These are phyloP conservation scores for Peribatodes rhomboidaria DNA, from an alignment of 2,888 invertebrate genomes.

Conservation along the genomic window DNA sequence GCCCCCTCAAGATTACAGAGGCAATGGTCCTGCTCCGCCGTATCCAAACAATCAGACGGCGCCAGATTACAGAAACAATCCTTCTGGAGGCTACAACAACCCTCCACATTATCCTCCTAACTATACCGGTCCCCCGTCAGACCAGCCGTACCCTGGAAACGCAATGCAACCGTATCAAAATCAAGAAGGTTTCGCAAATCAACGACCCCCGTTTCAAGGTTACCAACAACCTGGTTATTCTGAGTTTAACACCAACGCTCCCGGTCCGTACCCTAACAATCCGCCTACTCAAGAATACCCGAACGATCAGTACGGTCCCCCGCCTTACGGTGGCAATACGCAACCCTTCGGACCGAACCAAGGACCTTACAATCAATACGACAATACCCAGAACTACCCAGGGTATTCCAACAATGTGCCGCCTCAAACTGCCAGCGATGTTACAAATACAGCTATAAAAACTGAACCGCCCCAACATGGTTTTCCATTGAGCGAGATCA, in stretches of 20 bases:
- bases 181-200: conserved; percentile 69
- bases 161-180: conserved; percentile 68
- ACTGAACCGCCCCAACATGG: conserved; percentile 36
- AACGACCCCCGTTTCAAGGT: conserved; percentile 70
- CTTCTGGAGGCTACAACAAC: conserved; percentile 26
- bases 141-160: conserved; percentile 67
- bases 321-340: conserved; percentile 61
- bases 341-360: conserved; percentile 64
- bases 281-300: conserved; percentile 63
- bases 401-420: conserved; percentile 68
- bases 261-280: conserved; percentile 62
- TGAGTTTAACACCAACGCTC: conserved; percentile 67
- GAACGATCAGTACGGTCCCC: conserved; percentile 66
- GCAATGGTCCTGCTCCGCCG: conserved; percentile 54
- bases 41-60: conserved; percentile 32
- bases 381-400: conserved; percentile 66
- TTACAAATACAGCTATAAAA: conserved; percentile 49
- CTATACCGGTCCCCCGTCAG: conserved; percentile 64
- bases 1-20: conserved; percentile 67
- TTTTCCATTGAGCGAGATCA: conserved; percentile 37
- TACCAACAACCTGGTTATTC: conserved; percentile 65
- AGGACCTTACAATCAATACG: conserved; percentile 70
- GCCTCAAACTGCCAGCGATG: conserved; percentile 51
- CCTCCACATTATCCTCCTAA: conserved; percentile 70
- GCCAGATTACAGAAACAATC: conserved; percentile 30